Conservation (phyloP, 2,888 invertebrate species). For the Spodoptera picta region DNA sequence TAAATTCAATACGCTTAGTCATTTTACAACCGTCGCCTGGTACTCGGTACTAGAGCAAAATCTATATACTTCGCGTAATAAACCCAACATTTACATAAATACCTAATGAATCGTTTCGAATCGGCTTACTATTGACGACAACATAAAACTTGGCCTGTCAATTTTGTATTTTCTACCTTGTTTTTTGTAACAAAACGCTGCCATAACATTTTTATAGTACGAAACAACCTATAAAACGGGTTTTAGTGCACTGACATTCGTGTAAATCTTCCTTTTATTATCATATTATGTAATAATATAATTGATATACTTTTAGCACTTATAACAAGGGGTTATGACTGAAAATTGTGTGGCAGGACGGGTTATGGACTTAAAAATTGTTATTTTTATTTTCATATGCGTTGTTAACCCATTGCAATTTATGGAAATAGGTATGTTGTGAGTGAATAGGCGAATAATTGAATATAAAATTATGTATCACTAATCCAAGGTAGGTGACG, state of each 20-base stretch:
- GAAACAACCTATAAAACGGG: conserved; percentile 75
- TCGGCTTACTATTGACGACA: conserved; percentile 56
- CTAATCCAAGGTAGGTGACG: too few species aligned
- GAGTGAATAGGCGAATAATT: not conserved
- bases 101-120: conserved; percentile 61
- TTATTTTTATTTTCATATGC: conserved; percentile 23
- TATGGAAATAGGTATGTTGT: not conserved
- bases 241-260: conserved; percentile 71
- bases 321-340: conserved; percentile 30
- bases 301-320: conserved; percentile 28
- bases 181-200: conserved; percentile 75
- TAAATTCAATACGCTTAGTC: conserved; percentile 33
- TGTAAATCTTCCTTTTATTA: conserved; percentile 66
- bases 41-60: conserved; percentile 42
- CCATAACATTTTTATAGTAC: conserved; percentile 83
- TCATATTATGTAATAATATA: conserved; percentile 54
- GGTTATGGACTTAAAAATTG: conserved; percentile 17
- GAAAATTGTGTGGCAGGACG: conserved; percentile 15
- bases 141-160: conserved; percentile 80
- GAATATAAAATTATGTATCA: not conserved
- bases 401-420: conserved; percentile 26
- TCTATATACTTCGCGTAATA: conserved; percentile 67
- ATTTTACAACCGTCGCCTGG: conserved; percentile 48
- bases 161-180: conserved; percentile 75
- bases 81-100: conserved; percentile 73